Evolutionary conservation across 2,113 vertebrate species (phyloP).

Genomic region (Corydoras maculifer): DNA sequence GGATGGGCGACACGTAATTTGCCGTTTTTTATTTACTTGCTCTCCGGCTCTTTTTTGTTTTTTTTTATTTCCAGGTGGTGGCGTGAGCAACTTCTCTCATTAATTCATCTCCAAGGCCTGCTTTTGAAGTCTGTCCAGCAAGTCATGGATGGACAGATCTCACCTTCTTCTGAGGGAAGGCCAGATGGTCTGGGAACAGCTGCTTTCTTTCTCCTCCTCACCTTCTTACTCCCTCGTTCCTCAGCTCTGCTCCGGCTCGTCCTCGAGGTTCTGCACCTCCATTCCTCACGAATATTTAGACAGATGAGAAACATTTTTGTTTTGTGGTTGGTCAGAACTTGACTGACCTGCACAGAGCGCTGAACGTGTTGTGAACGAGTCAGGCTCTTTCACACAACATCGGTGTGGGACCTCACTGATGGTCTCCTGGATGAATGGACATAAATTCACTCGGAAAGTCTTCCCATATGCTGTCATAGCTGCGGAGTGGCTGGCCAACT

Average conservation of each 20-base stretch:
- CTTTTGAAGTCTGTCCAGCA: conserved; percentile 67
- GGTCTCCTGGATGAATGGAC: too few relatives aligned
- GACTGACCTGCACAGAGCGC: too few relatives aligned
- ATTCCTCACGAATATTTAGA: too few relatives aligned
- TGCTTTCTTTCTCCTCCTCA: conserved; percentile 48
- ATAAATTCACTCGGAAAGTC: too few relatives aligned
- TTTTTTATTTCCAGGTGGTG: conserved; percentile 40
- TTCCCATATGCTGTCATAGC: too few relatives aligned
- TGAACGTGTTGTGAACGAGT: too few relatives aligned
- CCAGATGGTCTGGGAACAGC: conserved; percentile 59
- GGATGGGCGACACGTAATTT: conserved; percentile 27
- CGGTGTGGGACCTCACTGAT: too few relatives aligned
- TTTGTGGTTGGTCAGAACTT: too few relatives aligned
- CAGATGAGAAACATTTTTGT: too few relatives aligned
- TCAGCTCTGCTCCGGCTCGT: conserved; percentile 35
- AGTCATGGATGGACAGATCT: conserved; percentile 59
- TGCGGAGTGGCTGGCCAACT: too few relatives aligned
- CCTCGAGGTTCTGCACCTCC: conserved; percentile 35
- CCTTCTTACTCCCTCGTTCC: conserved; percentile 38
- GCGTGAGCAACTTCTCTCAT: conserved; percentile 57
- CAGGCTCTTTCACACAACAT: too few relatives aligned
- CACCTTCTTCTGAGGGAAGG: conserved; percentile 60
- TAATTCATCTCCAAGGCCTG: conserved; percentile 53
- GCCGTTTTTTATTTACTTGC: background rate
- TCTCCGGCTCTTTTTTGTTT: background rate